Percentiles rank a stretch among this genome's conserved stretches.
Conservation (phyloP, 2,888 invertebrate genomes). For the Acanthosepion esculentum region DNA sequence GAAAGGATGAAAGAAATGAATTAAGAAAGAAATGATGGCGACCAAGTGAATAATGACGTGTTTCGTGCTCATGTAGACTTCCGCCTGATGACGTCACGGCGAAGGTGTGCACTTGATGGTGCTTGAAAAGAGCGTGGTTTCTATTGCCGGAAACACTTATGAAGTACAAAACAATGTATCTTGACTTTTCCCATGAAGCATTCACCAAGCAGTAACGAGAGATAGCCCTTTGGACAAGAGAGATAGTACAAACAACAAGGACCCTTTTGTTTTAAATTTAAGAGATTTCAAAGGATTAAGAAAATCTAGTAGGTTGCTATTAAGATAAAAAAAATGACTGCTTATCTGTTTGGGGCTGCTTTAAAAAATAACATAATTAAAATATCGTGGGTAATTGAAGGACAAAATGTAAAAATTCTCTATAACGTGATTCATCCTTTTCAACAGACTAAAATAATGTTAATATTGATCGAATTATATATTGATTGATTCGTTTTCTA, state of each 20-base stretch:
- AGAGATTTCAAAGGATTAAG: neutral
- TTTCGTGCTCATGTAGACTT: neutral
- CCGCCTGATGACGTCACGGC: neutral
- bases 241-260: neutral
- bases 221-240: neutral
- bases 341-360: too few relatives aligned
- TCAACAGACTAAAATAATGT: too few relatives aligned
- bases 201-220: neutral
- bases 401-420: too few relatives aligned
- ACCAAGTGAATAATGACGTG: neutral
- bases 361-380: too few relatives aligned
- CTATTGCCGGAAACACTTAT: neutral
- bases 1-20: too few relatives aligned
- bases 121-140: neutral
- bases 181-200: neutral
- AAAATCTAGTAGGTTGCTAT: neutral
- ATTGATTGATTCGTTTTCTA: too few relatives aligned
- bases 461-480: too few relatives aligned
- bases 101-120: conserved; percentile 15
- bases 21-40: neutral
- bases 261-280: neutral
- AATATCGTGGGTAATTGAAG: too few relatives aligned
- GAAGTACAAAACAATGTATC: neutral
- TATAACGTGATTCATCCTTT: too few relatives aligned
- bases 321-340: too few relatives aligned